phyloP scores from a whole-genome alignment of 2,113 vertebrate species.

The Alexandromys fortis region DNA sequence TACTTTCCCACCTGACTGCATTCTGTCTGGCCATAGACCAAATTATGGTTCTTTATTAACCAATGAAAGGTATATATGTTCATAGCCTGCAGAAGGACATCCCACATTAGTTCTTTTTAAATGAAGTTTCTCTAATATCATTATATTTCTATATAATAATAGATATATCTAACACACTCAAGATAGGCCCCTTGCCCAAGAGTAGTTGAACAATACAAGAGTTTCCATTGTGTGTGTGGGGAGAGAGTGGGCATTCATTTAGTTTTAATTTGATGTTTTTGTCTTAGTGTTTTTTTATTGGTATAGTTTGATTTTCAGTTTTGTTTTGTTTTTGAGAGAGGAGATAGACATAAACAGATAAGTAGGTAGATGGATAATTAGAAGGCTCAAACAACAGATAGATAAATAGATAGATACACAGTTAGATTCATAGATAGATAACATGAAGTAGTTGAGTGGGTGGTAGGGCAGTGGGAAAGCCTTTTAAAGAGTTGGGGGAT shows the following conservation, averaged over 20 bases:
- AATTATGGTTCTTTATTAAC: too few relatives aligned
- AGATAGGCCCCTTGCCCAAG: neutral
- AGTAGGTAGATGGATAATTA: neutral
- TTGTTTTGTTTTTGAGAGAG: neutral
- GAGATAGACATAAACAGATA: neutral
- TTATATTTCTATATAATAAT: too few relatives aligned
- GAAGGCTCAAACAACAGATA: neutral
- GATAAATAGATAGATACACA: neutral
- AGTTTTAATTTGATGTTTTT: neutral
- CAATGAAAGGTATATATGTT: too few relatives aligned
- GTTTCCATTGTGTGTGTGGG: neutral
- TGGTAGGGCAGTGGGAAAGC: neutral
- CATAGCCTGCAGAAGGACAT: too few relatives aligned
- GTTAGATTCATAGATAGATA: neutral
- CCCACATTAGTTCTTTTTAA: too few relatives aligned
- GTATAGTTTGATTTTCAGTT: neutral
- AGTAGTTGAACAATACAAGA: neutral
- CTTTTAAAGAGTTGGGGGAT: neutral
- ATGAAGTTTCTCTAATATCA: too few relatives aligned
- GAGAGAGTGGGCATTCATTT: neutral
- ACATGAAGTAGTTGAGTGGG: neutral
- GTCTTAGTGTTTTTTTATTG: neutral
- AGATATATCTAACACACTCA: neutral
- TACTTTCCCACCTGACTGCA: too few relatives aligned
- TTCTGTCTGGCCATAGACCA: too few relatives aligned